phyloP scores from a whole-genome alignment of 2,888 invertebrate species.

The Ectemnius cavifrons region DNA sequence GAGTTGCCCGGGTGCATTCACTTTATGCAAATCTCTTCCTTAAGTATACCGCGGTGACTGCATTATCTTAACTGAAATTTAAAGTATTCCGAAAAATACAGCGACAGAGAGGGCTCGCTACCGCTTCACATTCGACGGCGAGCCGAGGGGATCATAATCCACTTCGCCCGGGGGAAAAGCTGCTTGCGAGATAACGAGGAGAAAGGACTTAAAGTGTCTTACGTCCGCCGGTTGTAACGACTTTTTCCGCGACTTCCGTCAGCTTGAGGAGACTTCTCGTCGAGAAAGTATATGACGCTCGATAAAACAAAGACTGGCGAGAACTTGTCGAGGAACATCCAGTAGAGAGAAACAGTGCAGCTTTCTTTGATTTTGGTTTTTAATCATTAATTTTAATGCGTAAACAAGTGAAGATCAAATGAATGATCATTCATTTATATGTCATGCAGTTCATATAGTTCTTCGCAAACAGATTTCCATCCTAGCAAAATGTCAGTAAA shows the following conservation, averaged over 20 bases:
- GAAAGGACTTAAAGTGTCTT: constrained; percentile 28
- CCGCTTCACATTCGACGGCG: neutral
- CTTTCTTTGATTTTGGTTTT: too few relatives aligned
- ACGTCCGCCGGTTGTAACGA: constrained; percentile 31
- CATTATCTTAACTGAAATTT: constrained; percentile 17
- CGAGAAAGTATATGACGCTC: too few relatives aligned
- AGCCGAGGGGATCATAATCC: neutral
- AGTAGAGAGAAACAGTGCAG: too few relatives aligned
- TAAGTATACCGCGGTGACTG: neutral
- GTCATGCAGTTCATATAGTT: too few relatives aligned
- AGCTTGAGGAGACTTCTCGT: neutral
- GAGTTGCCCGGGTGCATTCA: neutral
- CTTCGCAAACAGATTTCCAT: neutral
- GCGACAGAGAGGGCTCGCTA: neutral
- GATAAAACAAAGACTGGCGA: too few relatives aligned
- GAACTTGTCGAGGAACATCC: too few relatives aligned
- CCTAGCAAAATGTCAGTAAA: constrained; percentile 1
- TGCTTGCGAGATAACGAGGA: constrained; percentile 4
- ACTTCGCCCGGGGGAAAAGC: constrained; percentile 1
- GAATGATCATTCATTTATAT: too few relatives aligned
- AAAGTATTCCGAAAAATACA: constrained; percentile 3
- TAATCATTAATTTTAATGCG: too few relatives aligned
- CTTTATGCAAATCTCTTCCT: constrained; percentile 11
- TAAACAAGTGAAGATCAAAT: too few relatives aligned
- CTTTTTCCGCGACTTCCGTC: constrained; percentile 18